Evolutionary conservation across 2,888 invertebrate genomes (phyloP).

Genomic region (Noctuana brunneofusca): DNA sequence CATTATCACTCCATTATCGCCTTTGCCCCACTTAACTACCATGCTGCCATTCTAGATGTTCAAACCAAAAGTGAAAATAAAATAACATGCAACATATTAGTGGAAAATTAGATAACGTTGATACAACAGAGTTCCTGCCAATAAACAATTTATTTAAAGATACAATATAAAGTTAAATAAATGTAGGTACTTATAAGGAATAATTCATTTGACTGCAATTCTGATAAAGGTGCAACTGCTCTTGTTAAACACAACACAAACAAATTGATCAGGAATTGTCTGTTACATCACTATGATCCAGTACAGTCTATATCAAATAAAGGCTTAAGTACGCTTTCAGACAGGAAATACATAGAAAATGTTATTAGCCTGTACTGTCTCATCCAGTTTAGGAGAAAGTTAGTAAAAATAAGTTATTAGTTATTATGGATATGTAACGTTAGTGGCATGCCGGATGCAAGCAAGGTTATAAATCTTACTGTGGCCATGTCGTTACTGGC

Average conservation of each 20-base stretch:
- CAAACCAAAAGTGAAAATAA: slow-evolving; percentile 66
- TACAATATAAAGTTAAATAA: not conserved
- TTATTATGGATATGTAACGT: slow-evolving; percentile 1
- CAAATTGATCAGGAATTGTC: slow-evolving; percentile 14
- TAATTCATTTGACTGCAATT: slow-evolving; percentile 6
- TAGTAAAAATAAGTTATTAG: slow-evolving; percentile 3
- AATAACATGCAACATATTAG: slow-evolving; percentile 60
- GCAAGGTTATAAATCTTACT: slow-evolving; percentile 68
- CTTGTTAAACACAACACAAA: slow-evolving; percentile 26
- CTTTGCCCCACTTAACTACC: slow-evolving; percentile 81
- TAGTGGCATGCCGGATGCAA: slow-evolving; percentile 54
- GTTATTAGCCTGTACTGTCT: slow-evolving; percentile 12
- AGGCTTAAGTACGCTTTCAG: too few relatives aligned
- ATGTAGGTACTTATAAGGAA: not conserved
- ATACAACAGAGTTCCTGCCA: slow-evolving; percentile 29
- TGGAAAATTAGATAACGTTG: slow-evolving; percentile 17
- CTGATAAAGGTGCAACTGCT: slow-evolving; percentile 29
- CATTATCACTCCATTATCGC: slow-evolving; percentile 76
- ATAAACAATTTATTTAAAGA: not conserved
- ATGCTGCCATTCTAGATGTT: slow-evolving; percentile 80
- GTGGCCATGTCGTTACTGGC: slow-evolving; percentile 70
- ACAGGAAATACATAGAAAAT: too few relatives aligned
- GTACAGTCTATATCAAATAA: not conserved
- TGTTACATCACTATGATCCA: slow-evolving; percentile 22
- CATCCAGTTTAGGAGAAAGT: slow-evolving; percentile 11